Base-by-base conservation (phyloP, 2,797 vertebrate genomes). In the Enteromius thamalakanensis region DNA sequence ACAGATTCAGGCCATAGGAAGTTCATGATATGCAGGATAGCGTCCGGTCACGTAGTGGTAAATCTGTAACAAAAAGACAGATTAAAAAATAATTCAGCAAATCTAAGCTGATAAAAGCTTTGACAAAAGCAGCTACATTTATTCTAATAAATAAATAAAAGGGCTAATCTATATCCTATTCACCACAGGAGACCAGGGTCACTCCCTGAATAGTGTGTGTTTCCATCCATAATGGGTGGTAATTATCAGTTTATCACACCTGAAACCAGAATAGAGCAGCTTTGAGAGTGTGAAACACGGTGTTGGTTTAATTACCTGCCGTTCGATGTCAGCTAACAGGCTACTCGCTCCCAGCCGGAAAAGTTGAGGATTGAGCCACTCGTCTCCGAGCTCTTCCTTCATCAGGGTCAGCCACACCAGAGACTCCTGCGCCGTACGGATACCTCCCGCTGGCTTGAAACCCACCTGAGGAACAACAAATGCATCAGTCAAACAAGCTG, bases 381-480 rank as follows among this genome's bases (percentile, higher is more conserved):
- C 96, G 0, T 93, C 87, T 0, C 97, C 97, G 14, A 99, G 92
- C 76, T 99, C 98, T 68, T 98, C 96, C 91, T 98, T 98, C 68
- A 99, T 94, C 72, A 99, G 94, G 14, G 89, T 93, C 3, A 99
- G 94, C 98, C 98, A 99, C 2, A 95, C 93, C 62, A 99, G 89
- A 2, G 96, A 93, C 74, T 99, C 97, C 84, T 96, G 94, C 0
- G 97, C 96, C 0, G 92, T 98, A 12, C 97, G 95, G 90, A 99
- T 99, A 55, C 98, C 97, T 21, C 97, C 97, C 0, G 97, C 98
- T 0, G 98, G 98, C 74, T 99, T 99, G 89, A 99, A 99, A 76
- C 98, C 98, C 84, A 99, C 94, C 98, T 99, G 78, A 17, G 72
- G 29, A 32, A 10, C 37, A 23, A 58, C 17, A 42, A 45, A 80